These are phyloP conservation scores for Pomatorhinus ruficollis DNA, from an alignment of 2,113 vertebrate genomes.

Conservation along the genomic window DNA sequence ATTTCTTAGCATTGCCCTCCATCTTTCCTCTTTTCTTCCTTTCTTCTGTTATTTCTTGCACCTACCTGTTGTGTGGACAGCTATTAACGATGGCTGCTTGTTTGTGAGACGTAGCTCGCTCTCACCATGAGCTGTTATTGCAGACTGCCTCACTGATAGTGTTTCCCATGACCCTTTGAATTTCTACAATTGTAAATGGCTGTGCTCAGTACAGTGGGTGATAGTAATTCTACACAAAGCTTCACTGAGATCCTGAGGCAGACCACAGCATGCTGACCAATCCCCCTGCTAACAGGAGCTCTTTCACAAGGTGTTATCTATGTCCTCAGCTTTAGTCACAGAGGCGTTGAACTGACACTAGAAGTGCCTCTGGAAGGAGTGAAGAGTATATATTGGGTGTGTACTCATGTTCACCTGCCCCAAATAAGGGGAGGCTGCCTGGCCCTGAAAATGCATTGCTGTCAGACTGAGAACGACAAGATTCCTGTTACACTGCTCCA, in stretches of 20 bases:
- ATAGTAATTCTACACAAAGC: not conserved
- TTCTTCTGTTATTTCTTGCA: not conserved
- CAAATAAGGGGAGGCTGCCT: not conserved
- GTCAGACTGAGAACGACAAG: not conserved
- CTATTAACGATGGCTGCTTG: not conserved
- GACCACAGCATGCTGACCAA: not conserved
- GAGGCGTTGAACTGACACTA: not conserved
- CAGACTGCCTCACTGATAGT: not conserved
- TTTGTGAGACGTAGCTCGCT: rapidly evolving
- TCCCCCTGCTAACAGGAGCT: not conserved
- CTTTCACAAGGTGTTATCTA: not conserved
- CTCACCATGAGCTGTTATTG: not conserved
- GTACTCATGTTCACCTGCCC: not conserved
- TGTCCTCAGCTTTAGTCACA: not conserved
- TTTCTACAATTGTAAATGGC: not conserved
- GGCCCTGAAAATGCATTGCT: not conserved
- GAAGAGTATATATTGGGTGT: not conserved
- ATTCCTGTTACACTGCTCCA: not conserved
- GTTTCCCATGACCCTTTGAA: not conserved
- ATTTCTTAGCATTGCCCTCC: not conserved
- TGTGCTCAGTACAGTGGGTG: not conserved
- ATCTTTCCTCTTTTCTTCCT: not conserved
- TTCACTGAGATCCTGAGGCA: not conserved
- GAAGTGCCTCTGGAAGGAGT: not conserved
- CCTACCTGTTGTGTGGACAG: not conserved